Evolutionary conservation across 2,888 invertebrate genomes (phyloP).

Genomic region (Cantharis nigra): DNA sequence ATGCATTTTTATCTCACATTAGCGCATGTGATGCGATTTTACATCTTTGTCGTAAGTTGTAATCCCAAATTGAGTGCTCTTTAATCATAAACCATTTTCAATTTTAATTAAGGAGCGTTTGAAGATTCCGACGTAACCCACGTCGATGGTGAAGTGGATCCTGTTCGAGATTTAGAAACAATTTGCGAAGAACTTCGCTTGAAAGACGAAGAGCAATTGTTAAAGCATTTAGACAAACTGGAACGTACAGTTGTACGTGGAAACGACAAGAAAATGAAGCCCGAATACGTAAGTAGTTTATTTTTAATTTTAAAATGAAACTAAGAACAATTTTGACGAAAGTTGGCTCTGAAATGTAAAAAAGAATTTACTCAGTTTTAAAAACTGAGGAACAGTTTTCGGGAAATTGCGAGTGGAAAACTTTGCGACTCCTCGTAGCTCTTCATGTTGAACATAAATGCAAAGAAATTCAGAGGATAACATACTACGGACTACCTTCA

Average conservation of each 20-base stretch:
- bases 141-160: slow-evolving; percentile 98
- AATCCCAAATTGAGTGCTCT: not conserved
- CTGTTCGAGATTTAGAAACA: slow-evolving; percentile 94
- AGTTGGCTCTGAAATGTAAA: too few species aligned
- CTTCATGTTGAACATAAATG: too few species aligned
- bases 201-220: slow-evolving; percentile 91
- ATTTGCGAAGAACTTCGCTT: slow-evolving; percentile 93
- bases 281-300: slow-evolving; percentile 81
- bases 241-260: slow-evolving; percentile 84
- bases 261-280: slow-evolving; percentile 91
- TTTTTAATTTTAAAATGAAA: too few species aligned
- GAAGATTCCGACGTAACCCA: slow-evolving; percentile 98
- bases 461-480: too few species aligned
- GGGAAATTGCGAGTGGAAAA: too few species aligned
- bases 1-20: slow-evolving; percentile 98
- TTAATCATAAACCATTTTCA: not conserved
- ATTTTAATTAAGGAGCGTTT: slow-evolving; percentile 76
- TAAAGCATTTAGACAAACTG: slow-evolving; percentile 81
- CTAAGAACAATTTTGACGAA: too few species aligned
- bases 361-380: too few species aligned
- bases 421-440: too few species aligned
- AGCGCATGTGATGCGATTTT: slow-evolving; percentile 98
- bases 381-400: too few species aligned
- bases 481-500: too few species aligned
- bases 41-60: slow-evolving; percentile 88